phyloP scores from a whole-genome alignment of 2,113 vertebrate genomes.

The pig (Sus scrofa) region DNA sequence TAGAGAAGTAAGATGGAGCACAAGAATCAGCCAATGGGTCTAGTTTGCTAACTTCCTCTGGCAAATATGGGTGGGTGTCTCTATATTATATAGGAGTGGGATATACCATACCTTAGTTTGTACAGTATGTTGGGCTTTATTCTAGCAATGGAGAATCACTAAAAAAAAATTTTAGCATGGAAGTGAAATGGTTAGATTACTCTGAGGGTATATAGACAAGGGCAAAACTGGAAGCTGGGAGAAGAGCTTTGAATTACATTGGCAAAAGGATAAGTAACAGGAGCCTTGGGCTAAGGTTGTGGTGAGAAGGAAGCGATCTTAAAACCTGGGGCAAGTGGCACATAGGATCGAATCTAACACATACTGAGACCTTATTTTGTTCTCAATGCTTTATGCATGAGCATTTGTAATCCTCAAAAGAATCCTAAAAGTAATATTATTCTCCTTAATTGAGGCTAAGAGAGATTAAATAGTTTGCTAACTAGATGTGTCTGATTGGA shows the following conservation, averaged over 20 bases:
- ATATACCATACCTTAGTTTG: background rate
- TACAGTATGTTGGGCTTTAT: background rate
- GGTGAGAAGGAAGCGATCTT: background rate
- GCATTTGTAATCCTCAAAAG: background rate
- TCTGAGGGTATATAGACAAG: background rate
- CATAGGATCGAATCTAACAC: background rate
- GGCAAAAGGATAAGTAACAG: background rate
- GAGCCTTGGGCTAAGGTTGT: background rate
- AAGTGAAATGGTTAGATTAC: background rate
- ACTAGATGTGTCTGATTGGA: background rate
- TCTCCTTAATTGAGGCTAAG: background rate
- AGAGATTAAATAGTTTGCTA: background rate
- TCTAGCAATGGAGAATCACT: background rate
- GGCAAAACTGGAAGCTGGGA: background rate
- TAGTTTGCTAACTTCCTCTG: background rate
- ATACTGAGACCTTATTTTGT: background rate
- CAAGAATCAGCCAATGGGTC: background rate
- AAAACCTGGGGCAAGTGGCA: background rate
- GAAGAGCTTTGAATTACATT: background rate
- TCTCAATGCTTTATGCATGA: background rate
- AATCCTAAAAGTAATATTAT: background rate
- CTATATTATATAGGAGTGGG: background rate
- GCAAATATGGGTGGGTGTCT: background rate
- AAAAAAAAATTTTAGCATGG: background rate
- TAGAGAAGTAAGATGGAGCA: background rate